These are phyloP conservation scores for Psammodynastes pulverulentus DNA, from an alignment of 2,113 vertebrate genomes.

Conservation along the genomic window DNA sequence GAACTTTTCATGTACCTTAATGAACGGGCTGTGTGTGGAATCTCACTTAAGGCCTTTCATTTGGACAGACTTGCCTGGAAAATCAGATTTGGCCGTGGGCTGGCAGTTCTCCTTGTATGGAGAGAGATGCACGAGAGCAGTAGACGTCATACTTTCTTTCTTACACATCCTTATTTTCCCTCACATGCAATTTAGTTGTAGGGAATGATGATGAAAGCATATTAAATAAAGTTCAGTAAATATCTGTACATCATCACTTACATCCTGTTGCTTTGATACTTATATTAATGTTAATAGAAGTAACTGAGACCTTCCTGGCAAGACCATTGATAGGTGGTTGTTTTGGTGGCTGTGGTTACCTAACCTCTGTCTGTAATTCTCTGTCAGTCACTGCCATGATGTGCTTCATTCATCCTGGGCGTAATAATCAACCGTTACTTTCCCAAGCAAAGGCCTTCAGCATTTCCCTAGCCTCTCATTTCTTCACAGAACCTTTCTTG, in stretches of 20 bases:
- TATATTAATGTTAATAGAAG: constrained; percentile 24
- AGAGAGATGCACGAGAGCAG: not conserved
- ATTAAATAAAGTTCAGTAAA: constrained; percentile 7
- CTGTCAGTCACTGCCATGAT: constrained; percentile 57
- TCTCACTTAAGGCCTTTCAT: not conserved
- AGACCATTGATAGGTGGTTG: constrained; percentile 60
- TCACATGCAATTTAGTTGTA: not conserved
- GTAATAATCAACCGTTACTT: constrained; percentile 69
- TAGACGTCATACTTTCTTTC: not conserved
- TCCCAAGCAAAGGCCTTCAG: constrained; percentile 54
- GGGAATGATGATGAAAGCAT: not conserved
- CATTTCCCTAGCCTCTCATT: constrained; percentile 57
- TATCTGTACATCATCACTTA: not conserved
- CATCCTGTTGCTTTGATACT: not conserved
- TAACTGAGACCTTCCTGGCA: constrained; percentile 55
- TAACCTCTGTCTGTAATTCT: constrained; percentile 56
- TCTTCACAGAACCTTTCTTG: constrained; percentile 64
- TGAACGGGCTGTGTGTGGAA: not conserved
- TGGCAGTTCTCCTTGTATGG: not conserved
- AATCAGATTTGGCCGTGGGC: not conserved
- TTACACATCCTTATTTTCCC: not conserved
- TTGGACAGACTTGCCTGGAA: not conserved
- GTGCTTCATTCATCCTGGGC: constrained; percentile 56
- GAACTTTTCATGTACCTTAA: not conserved
- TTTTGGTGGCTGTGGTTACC: constrained; percentile 51